phyloP scores from a whole-genome alignment of 2,888 invertebrate genomes.

The Mythimna lalbum region DNA sequence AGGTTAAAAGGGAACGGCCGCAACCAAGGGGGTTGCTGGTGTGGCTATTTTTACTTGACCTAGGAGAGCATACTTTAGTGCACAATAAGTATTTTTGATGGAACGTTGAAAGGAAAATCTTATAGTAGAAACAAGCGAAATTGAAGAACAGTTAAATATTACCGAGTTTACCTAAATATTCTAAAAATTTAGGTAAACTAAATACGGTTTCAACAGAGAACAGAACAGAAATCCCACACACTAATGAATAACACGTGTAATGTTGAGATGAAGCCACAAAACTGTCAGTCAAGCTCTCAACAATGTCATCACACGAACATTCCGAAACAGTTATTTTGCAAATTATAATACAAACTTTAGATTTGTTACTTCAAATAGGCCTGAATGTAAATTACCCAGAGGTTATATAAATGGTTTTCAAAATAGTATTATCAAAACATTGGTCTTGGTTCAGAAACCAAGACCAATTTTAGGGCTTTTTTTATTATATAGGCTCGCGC shows the following conservation, averaged over 20 bases:
- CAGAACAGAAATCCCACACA: constrained; percentile 13
- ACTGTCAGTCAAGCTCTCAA: constrained; percentile 9
- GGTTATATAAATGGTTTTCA: background rate
- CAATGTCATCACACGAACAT: background rate
- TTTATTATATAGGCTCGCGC: too few species aligned
- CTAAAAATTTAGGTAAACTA: too few species aligned
- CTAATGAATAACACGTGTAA: constrained; percentile 22
- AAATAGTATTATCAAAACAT: background rate
- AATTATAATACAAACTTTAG: background rate
- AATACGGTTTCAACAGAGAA: constrained; percentile 2
- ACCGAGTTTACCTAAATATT: too few species aligned
- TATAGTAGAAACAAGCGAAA: too few species aligned
- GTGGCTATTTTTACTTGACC: too few species aligned
- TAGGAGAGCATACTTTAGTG: too few species aligned
- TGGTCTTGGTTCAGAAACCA: background rate
- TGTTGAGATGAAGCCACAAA: constrained; percentile 27
- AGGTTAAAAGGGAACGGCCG: too few species aligned
- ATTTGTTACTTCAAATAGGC: background rate
- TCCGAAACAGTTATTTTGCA: background rate
- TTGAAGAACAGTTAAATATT: too few species aligned
- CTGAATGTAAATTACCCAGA: background rate
- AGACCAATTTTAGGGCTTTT: background rate
- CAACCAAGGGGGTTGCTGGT: too few species aligned
- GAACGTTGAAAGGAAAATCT: too few species aligned
- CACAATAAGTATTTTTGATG: too few species aligned